Conservation (phyloP, 2,888 invertebrate genomes). For the Bombylius major region DNA sequence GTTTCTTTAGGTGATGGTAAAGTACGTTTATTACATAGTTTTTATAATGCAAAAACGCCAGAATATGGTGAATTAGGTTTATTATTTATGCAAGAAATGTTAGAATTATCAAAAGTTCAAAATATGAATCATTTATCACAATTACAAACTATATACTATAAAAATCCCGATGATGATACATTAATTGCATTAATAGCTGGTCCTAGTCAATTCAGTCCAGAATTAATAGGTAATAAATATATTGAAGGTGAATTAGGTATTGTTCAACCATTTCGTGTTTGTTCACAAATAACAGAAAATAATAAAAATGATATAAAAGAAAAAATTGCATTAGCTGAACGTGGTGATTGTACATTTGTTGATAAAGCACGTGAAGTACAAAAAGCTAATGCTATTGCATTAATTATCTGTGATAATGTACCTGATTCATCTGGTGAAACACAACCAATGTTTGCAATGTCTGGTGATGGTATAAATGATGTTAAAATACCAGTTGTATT, state of each 20-base stretch:
- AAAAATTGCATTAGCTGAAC: constrained; percentile 71
- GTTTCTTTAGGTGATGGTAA: constrained; percentile 78
- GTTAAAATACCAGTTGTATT: constrained; percentile 85
- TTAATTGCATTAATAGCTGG: constrained; percentile 55
- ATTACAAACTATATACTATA: constrained; percentile 38
- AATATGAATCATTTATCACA: constrained; percentile 32
- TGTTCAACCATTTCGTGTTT: constrained; percentile 59
- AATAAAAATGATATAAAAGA: constrained; percentile 49
- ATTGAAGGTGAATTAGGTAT: constrained; percentile 51
- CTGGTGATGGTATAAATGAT: constrained; percentile 80
- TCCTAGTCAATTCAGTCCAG: constrained; percentile 81
- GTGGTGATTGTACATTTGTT: constrained; percentile 92
- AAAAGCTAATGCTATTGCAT: constrained; percentile 67
- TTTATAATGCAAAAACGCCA: constrained; percentile 68
- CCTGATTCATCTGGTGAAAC: constrained; percentile 58
- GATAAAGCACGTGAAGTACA: constrained; percentile 82
- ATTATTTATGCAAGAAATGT: constrained; percentile 94
- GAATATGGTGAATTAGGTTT: constrained; percentile 86
- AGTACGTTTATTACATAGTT: constrained; percentile 83
- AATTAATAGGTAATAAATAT: constrained; percentile 51
- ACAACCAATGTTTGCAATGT: constrained; percentile 90
- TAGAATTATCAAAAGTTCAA: constrained; percentile 70
- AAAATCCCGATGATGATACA: constrained; percentile 26
- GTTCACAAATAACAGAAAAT: constrained; percentile 35
- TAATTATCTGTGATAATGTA: constrained; percentile 76